A percentile compares a stretch with the other conserved stretches of the same genome.
phyloP scores from a whole-genome alignment of 92 coral and sea anemone genomes.

The Montipora capitata region DNA sequence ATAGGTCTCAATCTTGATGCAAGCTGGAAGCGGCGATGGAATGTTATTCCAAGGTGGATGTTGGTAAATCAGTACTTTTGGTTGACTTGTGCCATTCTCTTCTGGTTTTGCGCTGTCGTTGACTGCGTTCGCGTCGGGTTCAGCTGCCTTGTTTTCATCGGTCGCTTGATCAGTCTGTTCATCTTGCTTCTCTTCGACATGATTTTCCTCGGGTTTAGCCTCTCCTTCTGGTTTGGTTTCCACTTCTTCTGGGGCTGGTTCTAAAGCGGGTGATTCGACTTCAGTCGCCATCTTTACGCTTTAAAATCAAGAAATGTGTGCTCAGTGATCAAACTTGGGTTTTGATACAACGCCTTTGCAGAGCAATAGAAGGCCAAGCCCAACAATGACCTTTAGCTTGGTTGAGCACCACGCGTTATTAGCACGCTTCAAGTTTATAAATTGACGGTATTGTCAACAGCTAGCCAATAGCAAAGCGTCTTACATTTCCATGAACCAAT shows the following conservation, averaged over 20 bases:
- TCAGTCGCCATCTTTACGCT: constrained; percentile 87
- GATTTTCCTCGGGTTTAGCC: constrained; percentile 85
- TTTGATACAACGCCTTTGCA: constrained; percentile 92
- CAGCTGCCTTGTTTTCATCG: constrained; percentile 88
- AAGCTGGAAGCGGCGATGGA: constrained; percentile 91
- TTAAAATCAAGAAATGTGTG: constrained; percentile 80
- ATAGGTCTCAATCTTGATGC: constrained; percentile 93
- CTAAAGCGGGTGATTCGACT: constrained; percentile 78
- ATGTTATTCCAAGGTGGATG: constrained; percentile 87
- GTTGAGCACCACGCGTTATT: constrained; percentile 97
- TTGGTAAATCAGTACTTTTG: constrained; percentile 91
- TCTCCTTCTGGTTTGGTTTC: constrained; percentile 84
- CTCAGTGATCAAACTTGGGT: constrained; percentile 82
- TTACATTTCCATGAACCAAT: constrained; percentile 79
- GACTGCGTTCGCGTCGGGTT: constrained; percentile 85
- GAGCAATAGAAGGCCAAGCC: constrained; percentile 91
- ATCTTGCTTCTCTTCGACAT: constrained; percentile 90
- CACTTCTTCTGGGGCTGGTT: constrained; percentile 68
- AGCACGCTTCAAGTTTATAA: constrained; percentile 99
- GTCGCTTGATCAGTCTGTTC: constrained; percentile 71
- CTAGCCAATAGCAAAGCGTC: constrained; percentile 86
- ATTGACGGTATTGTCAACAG: constrained; percentile 96
- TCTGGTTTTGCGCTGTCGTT: constrained; percentile 85
- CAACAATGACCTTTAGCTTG: constrained; percentile 96
- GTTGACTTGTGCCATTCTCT: constrained; percentile 87